Evolutionary conservation across 2,888 invertebrate genomes (phyloP).

Genomic region (Archips xylosteana): DNA sequence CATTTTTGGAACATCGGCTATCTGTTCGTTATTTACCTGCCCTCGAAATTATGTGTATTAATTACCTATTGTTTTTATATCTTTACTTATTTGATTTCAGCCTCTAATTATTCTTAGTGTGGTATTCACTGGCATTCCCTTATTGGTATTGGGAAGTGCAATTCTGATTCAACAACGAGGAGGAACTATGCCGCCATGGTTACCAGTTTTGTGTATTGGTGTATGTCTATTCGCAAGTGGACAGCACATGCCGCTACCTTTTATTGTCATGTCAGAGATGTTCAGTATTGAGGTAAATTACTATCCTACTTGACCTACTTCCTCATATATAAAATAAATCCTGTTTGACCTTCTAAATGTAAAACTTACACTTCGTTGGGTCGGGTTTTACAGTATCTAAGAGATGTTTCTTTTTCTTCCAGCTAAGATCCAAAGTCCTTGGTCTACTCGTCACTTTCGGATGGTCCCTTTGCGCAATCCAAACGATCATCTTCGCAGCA

Average conservation of each 20-base stretch:
- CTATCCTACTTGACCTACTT: neutral
- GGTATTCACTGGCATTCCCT: conserved; percentile 22
- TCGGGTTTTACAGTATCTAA: too few species aligned
- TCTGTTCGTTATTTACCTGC: too few species aligned
- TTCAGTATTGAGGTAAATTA: conserved; percentile 34
- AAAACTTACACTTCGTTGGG: too few species aligned
- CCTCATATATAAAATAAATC: too few species aligned
- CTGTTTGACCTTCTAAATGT: too few species aligned
- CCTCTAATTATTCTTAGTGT: conserved; percentile 33
- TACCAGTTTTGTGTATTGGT: conserved; percentile 28
- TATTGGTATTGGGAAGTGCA: conserved; percentile 13
- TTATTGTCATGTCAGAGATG: conserved; percentile 35
- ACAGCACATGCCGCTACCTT: conserved; percentile 23
- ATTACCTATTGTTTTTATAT: neutral
- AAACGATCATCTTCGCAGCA: conserved; percentile 21
- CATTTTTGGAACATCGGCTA: too few species aligned
- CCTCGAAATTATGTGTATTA: neutral
- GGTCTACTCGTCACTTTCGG: conserved; percentile 33
- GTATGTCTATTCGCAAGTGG: conserved; percentile 28
- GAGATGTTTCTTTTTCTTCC: conserved; percentile 1
- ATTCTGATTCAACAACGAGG: conserved; percentile 27
- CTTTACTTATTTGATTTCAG: conserved; percentile 12
- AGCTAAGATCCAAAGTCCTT: conserved; percentile 34
- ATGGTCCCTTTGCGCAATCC: conserved; percentile 27
- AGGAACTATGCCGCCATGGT: conserved; percentile 21